A percentile compares a stretch with the other conserved stretches of the same genome.
Evolutionary conservation across 2,113 vertebrate species (phyloP).

Genomic region (Antigone vipio): DNA sequence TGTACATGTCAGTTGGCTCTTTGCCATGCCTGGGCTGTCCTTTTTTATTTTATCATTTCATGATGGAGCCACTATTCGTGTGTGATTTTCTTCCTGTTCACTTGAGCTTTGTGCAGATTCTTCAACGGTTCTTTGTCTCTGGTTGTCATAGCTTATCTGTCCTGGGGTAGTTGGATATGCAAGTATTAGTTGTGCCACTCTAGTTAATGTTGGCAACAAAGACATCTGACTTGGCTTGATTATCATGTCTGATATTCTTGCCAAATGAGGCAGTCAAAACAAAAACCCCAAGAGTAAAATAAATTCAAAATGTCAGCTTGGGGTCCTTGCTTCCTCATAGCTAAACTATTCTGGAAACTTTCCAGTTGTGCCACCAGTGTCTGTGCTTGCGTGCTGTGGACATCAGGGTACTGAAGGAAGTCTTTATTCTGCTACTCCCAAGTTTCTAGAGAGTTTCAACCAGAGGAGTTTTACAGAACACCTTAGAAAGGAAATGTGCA

Average conservation of each 20-base stretch:
- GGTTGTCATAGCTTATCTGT: background rate
- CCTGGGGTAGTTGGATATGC: rapidly evolving
- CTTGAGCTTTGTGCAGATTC: background rate
- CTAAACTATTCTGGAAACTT: background rate
- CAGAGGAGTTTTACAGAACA: background rate
- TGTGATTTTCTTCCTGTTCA: background rate
- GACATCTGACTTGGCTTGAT: background rate
- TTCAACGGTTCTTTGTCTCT: background rate
- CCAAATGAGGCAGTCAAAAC: conserved; percentile 2
- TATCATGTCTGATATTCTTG: background rate
- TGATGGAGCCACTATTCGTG: background rate
- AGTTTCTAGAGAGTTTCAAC: background rate
- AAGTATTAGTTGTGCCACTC: background rate
- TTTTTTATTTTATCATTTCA: background rate
- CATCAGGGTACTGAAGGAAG: background rate
- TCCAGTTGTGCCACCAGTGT: background rate
- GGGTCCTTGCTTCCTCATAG: background rate
- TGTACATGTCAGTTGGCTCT: background rate
- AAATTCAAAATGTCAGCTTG: background rate
- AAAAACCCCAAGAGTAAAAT: background rate
- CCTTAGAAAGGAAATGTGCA: background rate
- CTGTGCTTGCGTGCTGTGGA: background rate
- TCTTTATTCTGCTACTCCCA: background rate
- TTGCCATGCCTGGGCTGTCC: background rate
- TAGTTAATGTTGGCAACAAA: background rate